These are phyloP conservation scores for Ornithoptera alexandrae DNA, from an alignment of 2,888 invertebrate genomes.

Conservation along the genomic window DNA sequence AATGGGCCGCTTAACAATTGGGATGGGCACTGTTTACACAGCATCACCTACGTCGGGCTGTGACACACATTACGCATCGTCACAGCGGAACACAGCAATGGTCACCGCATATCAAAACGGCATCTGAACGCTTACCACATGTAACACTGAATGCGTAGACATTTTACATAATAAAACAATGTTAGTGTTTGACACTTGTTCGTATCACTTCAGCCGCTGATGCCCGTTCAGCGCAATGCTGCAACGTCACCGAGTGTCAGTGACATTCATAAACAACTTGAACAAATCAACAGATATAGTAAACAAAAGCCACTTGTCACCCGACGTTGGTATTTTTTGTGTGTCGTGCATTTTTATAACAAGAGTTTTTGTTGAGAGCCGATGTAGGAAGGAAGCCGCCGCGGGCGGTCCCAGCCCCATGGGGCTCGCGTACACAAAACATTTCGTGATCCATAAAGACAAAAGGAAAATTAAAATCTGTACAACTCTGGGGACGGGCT, in stretches of 20 bases:
- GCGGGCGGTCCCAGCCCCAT: slow-evolving; percentile 74
- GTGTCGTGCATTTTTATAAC: slow-evolving; percentile 73
- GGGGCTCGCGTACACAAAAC: slow-evolving; percentile 75
- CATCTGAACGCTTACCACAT: too few relatives aligned
- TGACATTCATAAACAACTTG: slow-evolving; percentile 66
- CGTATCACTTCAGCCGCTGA: not conserved
- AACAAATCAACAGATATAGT: slow-evolving; percentile 76
- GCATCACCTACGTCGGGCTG: too few relatives aligned
- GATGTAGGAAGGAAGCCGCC: slow-evolving; percentile 76
- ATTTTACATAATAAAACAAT: too few relatives aligned
- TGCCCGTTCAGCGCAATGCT: slow-evolving; percentile 37
- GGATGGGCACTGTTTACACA: too few relatives aligned
- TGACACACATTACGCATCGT: too few relatives aligned
- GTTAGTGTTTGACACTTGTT: too few relatives aligned
- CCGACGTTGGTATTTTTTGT: slow-evolving; percentile 73
- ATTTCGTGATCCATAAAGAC: slow-evolving; percentile 79
- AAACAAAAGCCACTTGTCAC: slow-evolving; percentile 78
- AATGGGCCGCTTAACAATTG: too few relatives aligned
- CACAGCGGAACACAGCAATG: too few relatives aligned
- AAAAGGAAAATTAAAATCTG: slow-evolving; percentile 77
- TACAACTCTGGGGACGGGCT: slow-evolving; percentile 62
- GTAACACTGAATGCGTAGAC: too few relatives aligned
- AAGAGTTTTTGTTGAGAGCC: slow-evolving; percentile 73
- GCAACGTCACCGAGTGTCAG: slow-evolving; percentile 67
- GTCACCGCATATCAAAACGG: too few relatives aligned